These are phyloP conservation scores for Bursaphelenchus mucronatus DNA, from an alignment of 1,140 invertebrate species.

Conservation along the genomic window DNA sequence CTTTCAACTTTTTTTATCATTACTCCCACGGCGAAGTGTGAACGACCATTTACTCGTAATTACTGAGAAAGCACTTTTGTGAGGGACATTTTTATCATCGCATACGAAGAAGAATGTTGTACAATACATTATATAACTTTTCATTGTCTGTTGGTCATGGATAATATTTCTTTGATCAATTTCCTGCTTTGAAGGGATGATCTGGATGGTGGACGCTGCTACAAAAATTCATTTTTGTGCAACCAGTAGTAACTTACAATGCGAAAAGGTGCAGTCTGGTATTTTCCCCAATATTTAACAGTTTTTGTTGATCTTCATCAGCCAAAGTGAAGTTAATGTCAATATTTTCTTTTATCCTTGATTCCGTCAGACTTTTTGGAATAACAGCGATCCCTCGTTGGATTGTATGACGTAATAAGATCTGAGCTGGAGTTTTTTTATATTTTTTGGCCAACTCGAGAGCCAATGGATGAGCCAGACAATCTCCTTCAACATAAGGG, in stretches of 20 bases:
- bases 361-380: background rate
- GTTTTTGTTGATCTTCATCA: conserved; percentile 13
- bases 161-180: no score
- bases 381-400: conserved; percentile 2
- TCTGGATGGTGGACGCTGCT: conserved; percentile 32
- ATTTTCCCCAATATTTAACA: background rate
- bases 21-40: no score
- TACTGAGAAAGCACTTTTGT: no score
- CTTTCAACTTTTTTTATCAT: no score
- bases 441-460: background rate
- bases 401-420: conserved; percentile 10
- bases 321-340: conserved; percentile 1
- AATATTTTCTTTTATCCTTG: conserved; percentile 10
- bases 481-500: background rate
- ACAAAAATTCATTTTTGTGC: conserved; percentile 19
- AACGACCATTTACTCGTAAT: no score
- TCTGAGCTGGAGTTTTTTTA: conserved; percentile 13
- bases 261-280: conserved; percentile 2
- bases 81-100: no score
- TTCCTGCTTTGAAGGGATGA: conserved; percentile 19
- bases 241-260: conserved; percentile 16
- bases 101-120: no score
- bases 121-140: no score
- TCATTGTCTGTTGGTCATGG: no score
- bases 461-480: background rate